These are phyloP conservation scores for Apistogramma diplotaenia DNA, from an alignment of 2,113 vertebrate species.

Conservation along the genomic window DNA sequence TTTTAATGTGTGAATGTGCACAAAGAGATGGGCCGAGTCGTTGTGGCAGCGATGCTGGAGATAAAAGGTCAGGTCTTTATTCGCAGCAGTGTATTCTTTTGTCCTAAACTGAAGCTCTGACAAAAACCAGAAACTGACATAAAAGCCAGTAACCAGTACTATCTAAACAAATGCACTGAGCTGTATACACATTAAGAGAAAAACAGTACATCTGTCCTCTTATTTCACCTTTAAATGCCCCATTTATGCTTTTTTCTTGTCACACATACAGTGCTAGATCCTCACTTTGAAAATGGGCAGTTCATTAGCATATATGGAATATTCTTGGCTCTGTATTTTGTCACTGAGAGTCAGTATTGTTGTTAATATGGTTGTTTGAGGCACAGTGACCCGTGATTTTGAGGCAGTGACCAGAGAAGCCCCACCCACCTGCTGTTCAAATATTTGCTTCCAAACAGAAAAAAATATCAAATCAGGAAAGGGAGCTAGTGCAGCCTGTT, in stretches of 20 bases:
- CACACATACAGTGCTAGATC: not conserved
- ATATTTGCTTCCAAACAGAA: not conserved
- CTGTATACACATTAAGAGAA: not conserved
- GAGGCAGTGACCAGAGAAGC: not conserved
- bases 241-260: not conserved
- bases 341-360: not conserved
- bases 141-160: not conserved
- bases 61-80: not conserved
- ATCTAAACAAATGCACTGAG: not conserved
- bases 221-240: not conserved
- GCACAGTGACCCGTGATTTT: too few relatives aligned
- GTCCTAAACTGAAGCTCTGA: not conserved
- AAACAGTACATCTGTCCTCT: not conserved
- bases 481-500: not conserved
- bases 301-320: not conserved
- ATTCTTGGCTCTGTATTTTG: not conserved
- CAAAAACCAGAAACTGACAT: not conserved
- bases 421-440: not conserved
- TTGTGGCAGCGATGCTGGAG: not conserved
- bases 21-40: not conserved
- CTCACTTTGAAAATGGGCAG: not conserved
- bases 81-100: not conserved
- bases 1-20: not conserved
- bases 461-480: not conserved
- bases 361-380: not conserved